phyloP scores from a whole-genome alignment of 1,140 invertebrate species.

The Drosophila guanche region DNA sequence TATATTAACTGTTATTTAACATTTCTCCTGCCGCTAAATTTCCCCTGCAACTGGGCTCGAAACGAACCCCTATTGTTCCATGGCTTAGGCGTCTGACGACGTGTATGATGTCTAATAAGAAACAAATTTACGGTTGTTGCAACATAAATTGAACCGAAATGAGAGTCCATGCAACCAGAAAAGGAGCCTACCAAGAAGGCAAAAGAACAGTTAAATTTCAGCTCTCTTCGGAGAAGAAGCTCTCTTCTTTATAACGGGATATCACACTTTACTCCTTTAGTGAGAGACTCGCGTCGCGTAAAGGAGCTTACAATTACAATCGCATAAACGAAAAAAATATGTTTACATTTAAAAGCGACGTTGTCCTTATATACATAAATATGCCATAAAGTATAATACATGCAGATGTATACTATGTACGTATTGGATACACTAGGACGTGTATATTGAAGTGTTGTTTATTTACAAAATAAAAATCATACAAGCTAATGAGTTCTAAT shows the following conservation, averaged over 20 bases:
- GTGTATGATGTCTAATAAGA: no score
- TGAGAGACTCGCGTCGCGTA: constrained; percentile 13
- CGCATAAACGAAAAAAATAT: constrained; percentile 42
- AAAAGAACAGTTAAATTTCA: constrained; percentile 53
- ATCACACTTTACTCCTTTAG: constrained; percentile 7
- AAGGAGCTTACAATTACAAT: constrained; percentile 33
- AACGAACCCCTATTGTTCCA: no score
- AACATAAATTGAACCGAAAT: constrained; percentile 7
- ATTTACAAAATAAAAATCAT: constrained; percentile 10
- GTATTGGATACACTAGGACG: no score
- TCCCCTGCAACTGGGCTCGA: no score
- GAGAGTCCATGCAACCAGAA: no score
- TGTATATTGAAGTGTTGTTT: constrained; percentile 23
- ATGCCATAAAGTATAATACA: constrained; percentile 4
- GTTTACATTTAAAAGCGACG: constrained; percentile 38
- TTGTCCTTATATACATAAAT: constrained; percentile 9
- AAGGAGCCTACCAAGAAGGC: not conserved
- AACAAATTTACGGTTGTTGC: not conserved
- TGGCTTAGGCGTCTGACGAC: no score
- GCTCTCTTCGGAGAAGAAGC: constrained; percentile 58
- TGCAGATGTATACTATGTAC: no score
- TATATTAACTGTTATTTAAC: no score
- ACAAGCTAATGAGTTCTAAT: constrained; percentile 3
- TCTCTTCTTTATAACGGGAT: constrained; percentile 39
- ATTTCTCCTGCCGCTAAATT: no score